phyloP scores from a whole-genome alignment of 2,797 vertebrate genomes.

The Ficedula albicollis region DNA sequence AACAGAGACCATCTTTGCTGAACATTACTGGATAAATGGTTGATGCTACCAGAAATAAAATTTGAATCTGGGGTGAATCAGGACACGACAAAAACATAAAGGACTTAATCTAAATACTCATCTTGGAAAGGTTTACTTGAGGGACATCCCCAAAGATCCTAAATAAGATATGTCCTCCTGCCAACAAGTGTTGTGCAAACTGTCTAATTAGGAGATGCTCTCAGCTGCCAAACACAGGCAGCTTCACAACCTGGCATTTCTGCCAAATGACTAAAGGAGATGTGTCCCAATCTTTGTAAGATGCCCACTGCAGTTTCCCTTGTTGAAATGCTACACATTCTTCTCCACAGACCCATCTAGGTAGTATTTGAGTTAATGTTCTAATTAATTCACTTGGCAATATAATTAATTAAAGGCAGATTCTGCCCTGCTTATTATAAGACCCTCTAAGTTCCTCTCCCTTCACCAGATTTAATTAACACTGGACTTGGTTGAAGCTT shows the following conservation, averaged over 20 bases:
- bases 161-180: constrained; percentile 3
- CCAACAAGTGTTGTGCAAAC: constrained; percentile 21
- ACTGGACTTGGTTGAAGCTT: background rate
- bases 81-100: background rate
- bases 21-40: background rate
- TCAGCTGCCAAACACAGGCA: background rate
- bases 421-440: constrained; percentile 36
- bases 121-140: constrained; percentile 27
- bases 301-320: background rate
- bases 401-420: constrained; percentile 52
- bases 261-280: constrained; percentile 13
- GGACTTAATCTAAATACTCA: background rate
- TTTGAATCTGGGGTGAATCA: background rate
- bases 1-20: background rate
- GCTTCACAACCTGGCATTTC: background rate
- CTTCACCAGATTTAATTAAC: constrained; percentile 49
- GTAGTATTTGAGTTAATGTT: constrained; percentile 34
- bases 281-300: background rate
- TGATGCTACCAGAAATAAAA: background rate
- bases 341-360: constrained; percentile 8
- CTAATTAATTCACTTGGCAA: constrained; percentile 63
- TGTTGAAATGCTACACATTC: constrained; percentile 4
- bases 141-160: background rate
- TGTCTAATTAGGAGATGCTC: constrained; percentile 28
- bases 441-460: constrained; percentile 7